Evolutionary conservation across 2,888 invertebrate genomes (phyloP).

Genomic region (Thyatira batis): DNA sequence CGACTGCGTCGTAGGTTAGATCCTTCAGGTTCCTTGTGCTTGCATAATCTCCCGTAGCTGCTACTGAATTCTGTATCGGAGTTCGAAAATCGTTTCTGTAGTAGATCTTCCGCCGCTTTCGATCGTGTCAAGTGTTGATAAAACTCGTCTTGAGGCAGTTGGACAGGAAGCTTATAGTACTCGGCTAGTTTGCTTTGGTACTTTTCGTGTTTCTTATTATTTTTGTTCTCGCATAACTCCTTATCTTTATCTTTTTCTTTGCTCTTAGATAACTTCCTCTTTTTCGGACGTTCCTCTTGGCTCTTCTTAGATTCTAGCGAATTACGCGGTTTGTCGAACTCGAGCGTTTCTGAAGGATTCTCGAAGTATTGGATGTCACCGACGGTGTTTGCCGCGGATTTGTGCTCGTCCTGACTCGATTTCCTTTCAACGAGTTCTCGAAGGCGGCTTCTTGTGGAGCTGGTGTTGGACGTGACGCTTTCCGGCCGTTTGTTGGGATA

Average conservation of each 20-base stretch:
- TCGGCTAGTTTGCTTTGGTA: conserved; percentile 78
- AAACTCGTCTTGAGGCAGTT: conserved; percentile 77
- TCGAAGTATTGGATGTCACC: conserved; percentile 79
- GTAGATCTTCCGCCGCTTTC: conserved; percentile 72
- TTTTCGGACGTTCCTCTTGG: conserved; percentile 73
- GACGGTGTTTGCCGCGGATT: conserved; percentile 73
- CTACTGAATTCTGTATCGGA: conserved; percentile 76
- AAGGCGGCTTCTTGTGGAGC: conserved; percentile 80
- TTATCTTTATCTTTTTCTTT: conserved; percentile 60
- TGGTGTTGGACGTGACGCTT: conserved; percentile 75
- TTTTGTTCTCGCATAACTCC: conserved; percentile 54
- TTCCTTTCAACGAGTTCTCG: conserved; percentile 80
- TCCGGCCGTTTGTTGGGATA: conserved; percentile 71
- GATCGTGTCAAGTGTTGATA: conserved; percentile 76
- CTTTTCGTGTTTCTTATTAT: conserved; percentile 72
- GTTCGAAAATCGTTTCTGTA: conserved; percentile 72
- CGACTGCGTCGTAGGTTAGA: conserved; percentile 85
- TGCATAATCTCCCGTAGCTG: conserved; percentile 76
- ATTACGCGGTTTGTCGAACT: conserved; percentile 71
- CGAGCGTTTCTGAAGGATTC: conserved; percentile 77
- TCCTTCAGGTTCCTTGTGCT: conserved; percentile 75
- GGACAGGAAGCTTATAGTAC: conserved; percentile 73
- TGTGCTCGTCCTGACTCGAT: conserved; percentile 78
- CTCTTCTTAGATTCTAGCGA: conserved; percentile 70
- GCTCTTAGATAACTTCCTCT: conserved; percentile 66